Conservation (phyloP, 1,140 invertebrate genomes). For the Magallana ariakensis region DNA sequence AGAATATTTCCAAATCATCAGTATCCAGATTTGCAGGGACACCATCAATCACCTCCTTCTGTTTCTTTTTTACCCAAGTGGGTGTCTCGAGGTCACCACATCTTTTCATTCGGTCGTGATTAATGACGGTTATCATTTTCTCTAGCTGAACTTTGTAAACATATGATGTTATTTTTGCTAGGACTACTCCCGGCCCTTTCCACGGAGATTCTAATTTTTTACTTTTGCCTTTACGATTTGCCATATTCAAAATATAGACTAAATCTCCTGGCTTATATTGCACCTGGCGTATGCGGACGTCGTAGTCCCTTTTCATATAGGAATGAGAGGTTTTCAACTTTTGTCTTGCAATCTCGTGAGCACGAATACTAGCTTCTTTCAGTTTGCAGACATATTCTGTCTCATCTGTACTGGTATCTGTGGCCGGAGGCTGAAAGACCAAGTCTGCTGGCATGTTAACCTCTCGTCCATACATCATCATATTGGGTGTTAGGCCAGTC, state of each 20-base stretch:
- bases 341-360: conserved; percentile 54
- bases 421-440: background rate
- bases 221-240: conserved; percentile 49
- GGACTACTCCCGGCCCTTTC: conserved; percentile 57
- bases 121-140: conserved; percentile 18
- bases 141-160: conserved; percentile 48
- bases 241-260: conserved; percentile 55
- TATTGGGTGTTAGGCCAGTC: conserved; percentile 44
- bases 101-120: conserved; percentile 26
- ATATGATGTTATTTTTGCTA: conserved; percentile 51
- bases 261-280: conserved; percentile 52
- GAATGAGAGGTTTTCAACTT: conserved; percentile 40
- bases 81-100: background rate
- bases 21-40: background rate
- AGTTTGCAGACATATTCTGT: conserved; percentile 46
- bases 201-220: conserved; percentile 54
- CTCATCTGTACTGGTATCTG: background rate
- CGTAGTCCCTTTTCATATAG: conserved; percentile 59
- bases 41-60: background rate
- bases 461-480: conserved; percentile 44
- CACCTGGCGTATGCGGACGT: conserved; percentile 39
- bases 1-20: conserved; percentile 4
- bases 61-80: background rate
- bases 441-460: conserved; percentile 25
- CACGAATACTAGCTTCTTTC: background rate